A percentile compares a stretch with the other conserved stretches of the same genome.
Evolutionary conservation across 2,113 vertebrate genomes (phyloP).

Genomic region (Rhombomys opimus): DNA sequence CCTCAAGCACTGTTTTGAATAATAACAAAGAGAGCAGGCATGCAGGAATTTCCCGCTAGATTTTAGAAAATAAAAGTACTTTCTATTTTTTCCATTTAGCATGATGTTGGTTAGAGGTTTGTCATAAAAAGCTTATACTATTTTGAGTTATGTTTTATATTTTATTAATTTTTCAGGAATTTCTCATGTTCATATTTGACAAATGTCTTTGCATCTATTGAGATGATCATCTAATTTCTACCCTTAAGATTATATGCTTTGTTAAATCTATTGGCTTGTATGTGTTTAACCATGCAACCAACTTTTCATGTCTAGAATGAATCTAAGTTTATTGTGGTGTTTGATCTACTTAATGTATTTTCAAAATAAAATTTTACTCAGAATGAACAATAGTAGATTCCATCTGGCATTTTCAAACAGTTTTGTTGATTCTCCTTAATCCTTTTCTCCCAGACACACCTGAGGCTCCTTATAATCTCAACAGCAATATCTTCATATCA

Average conservation of each 20-base stretch:
- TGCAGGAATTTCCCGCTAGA: not conserved
- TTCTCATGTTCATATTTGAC: not conserved
- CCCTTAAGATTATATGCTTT: not conserved
- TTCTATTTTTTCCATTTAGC: not conserved
- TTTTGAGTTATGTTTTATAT: not conserved
- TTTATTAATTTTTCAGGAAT: not conserved
- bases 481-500: too few relatives aligned
- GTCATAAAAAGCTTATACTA: not conserved
- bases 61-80: not conserved
- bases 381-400: not conserved
- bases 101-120: not conserved
- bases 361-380: not conserved
- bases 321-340: not conserved
- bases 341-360: not conserved
- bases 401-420: not conserved
- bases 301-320: not conserved
- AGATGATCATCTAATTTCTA: too few relatives aligned
- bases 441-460: not conserved
- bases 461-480: not conserved
- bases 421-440: not conserved
- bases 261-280: not conserved
- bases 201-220: not conserved
- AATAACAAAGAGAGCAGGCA: not conserved
- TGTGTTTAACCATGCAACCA: not conserved
- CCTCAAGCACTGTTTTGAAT: not conserved